phyloP scores from a whole-genome alignment of 2,113 vertebrate species.

The Procavia capensis region DNA sequence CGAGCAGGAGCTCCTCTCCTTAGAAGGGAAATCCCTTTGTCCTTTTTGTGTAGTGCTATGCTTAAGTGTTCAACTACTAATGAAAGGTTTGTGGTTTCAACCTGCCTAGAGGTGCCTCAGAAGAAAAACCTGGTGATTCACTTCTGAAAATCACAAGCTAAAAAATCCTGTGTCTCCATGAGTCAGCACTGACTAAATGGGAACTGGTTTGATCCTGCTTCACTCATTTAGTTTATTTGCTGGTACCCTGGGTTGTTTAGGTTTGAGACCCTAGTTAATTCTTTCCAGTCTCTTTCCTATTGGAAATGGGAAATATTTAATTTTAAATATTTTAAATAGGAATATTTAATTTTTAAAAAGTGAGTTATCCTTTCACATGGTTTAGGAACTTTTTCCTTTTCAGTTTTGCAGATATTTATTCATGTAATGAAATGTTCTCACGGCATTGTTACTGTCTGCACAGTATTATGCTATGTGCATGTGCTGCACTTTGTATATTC shows the following conservation, averaged over 20 bases:
- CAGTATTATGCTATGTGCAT: not conserved
- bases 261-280: not conserved
- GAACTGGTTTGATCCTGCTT: not conserved
- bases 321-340: too few relatives aligned
- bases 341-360: constrained; percentile 32
- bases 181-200: too few relatives aligned
- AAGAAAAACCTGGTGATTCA: too few relatives aligned
- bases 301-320: too few relatives aligned
- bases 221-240: not conserved
- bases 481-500: not conserved
- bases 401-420: not conserved
- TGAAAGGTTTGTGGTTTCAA: not conserved
- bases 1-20: not conserved
- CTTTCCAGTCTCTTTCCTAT: not conserved
- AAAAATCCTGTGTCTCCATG: too few relatives aligned
- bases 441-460: not conserved
- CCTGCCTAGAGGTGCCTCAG: too few relatives aligned
- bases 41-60: not conserved
- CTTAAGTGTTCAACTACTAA: not conserved
- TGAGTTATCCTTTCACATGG: constrained; percentile 3
- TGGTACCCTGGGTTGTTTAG: not conserved
- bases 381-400: not conserved
- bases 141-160: too few relatives aligned
- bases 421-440: not conserved
- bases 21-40: not conserved